Percentiles rank a stretch among this genome's conserved stretches.
Conservation (phyloP, 1,140 invertebrate genomes). For the Reticulitermes speratus region DNA sequence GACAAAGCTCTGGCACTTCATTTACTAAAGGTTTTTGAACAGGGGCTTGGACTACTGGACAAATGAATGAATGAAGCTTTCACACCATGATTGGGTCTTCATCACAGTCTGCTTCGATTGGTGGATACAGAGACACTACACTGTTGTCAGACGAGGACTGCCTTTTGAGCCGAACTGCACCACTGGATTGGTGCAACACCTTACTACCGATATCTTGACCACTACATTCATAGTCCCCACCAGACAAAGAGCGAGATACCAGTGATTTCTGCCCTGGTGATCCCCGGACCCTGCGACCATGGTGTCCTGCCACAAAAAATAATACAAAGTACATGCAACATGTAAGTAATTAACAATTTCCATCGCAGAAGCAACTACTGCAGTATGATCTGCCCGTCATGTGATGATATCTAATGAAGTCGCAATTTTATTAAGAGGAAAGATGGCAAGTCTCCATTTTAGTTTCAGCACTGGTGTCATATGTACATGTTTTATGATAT, state of each 20-base stretch:
- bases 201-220: not conserved
- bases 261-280: constrained; percentile 10
- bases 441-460: too few relatives aligned
- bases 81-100: constrained; percentile 46
- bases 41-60: too few relatives aligned
- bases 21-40: too few relatives aligned
- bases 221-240: constrained; percentile 25
- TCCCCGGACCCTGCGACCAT: not conserved
- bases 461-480: too few relatives aligned
- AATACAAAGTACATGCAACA: not conserved
- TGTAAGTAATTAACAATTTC: not conserved
- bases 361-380: too few relatives aligned
- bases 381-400: too few relatives aligned
- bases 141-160: constrained; percentile 45
- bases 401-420: too few relatives aligned
- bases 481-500: too few relatives aligned
- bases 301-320: not conserved
- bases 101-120: constrained; percentile 39
- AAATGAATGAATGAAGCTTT: constrained; percentile 5
- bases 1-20: too few relatives aligned
- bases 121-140: constrained; percentile 36
- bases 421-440: too few relatives aligned
- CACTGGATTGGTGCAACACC: not conserved
- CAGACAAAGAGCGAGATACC: constrained; percentile 33
- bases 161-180: constrained; percentile 38